These are phyloP conservation scores for Poeciliopsis prolifica DNA, from an alignment of 2,113 vertebrate genomes.

Conservation along the genomic window DNA sequence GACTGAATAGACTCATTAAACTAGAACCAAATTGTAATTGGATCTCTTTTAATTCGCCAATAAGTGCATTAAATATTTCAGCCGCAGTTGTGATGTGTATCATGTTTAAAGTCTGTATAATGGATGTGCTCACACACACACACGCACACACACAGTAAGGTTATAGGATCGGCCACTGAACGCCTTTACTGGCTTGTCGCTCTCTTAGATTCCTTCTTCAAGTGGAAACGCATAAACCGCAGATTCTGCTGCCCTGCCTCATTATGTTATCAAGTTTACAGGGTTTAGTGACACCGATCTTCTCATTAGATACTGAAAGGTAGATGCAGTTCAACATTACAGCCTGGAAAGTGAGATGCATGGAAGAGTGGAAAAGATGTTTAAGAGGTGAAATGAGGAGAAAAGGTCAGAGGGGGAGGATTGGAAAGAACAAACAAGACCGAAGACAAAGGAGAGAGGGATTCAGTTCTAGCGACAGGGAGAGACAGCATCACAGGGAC, in stretches of 20 bases:
- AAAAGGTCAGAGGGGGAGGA: neutral
- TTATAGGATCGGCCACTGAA: constrained; percentile 38
- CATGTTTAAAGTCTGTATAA: neutral
- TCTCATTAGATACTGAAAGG: constrained; percentile 66
- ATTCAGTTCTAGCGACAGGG: neutral
- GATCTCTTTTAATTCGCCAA: too few relatives aligned
- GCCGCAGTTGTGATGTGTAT: neutral
- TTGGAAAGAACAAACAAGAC: neutral
- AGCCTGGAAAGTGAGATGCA: constrained; percentile 8
- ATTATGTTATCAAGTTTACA: constrained; percentile 69
- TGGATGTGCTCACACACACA: neutral
- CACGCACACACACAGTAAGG: constrained; percentile 9
- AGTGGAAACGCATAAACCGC: constrained; percentile 39
- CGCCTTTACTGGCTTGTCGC: neutral
- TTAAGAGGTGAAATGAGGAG: constrained; percentile 15
- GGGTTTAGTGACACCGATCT: constrained; percentile 45
- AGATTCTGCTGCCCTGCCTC: constrained; percentile 40
- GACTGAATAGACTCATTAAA: too few relatives aligned
- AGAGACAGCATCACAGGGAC: constrained; percentile 17
- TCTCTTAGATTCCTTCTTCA: constrained; percentile 60
- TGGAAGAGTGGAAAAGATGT: constrained; percentile 19
- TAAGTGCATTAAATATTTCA: too few relatives aligned
- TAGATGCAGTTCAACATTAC: constrained; percentile 52
- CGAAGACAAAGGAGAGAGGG: constrained; percentile 1
- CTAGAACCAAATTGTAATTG: too few relatives aligned